Evolutionary conservation across 2,888 invertebrate genomes (phyloP), one percentile per base, ranked within the genome.

Genomic region (Choreutis nemorana): DNA sequence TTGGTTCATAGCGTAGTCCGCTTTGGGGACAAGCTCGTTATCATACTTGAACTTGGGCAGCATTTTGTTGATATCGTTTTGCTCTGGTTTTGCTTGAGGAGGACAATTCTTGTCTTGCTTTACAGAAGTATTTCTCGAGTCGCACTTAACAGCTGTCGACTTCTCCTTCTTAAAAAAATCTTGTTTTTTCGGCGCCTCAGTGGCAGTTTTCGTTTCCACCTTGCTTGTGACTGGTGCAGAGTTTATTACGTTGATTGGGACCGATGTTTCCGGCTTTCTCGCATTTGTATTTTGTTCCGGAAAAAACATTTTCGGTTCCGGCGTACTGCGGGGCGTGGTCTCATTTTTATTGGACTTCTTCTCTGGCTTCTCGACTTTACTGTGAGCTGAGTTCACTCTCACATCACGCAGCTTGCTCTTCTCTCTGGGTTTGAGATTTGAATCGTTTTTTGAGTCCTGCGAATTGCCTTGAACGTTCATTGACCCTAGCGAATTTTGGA

Each of bases 1-100:
- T 43, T 86, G 84, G 59, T 87, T 86, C 60, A 82, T 80, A 1
- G 83, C 58, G 43, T 84, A 86, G 43, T 86, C 87, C 0, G 86
- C 75, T 47, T 83, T 83, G 0, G 82, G 78, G 9, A 83, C 61
- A 14, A 83, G 44, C 34, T 81, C 81, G 37, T 81, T 81, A 40
- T 80, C 80, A 32, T 79, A 79, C 37, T 80, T 80, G 28, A 78
- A 68, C 42, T 79, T 79, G 1, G 83, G 65, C 34, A 75, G 35
- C 56, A 82, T 73, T 57, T 83, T 83, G 39, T 81, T 81, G n/a
- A 81, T 44, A 26, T 82, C 83, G 11, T 60, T 73, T 40, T 75
- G 78, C 23, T 81, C 79, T 4, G 60, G 39, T 39, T 80, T 81
- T 16, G 62, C 38, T 35, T 73, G 73, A 6, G 64, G 48, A 2